phyloP scores from a whole-genome alignment of 2,888 invertebrate genomes.

The Drosophila rellima region DNA sequence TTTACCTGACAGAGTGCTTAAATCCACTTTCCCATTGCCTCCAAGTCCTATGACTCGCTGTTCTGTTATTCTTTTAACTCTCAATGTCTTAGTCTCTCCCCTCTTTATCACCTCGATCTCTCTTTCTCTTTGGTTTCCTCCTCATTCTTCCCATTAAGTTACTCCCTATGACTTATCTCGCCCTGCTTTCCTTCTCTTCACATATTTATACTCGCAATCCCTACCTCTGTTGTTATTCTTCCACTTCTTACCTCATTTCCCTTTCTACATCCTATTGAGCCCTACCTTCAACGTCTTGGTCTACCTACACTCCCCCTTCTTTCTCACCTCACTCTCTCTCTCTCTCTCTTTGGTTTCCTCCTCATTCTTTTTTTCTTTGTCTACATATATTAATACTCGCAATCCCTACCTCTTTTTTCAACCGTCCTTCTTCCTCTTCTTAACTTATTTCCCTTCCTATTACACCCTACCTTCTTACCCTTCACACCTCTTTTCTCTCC shows the following conservation, averaged over 20 bases:
- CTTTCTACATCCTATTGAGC: no score
- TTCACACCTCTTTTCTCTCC: not conserved
- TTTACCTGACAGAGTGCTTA: no score
- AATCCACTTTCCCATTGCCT: not conserved
- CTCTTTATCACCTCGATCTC: not conserved
- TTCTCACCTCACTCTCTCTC: no score
- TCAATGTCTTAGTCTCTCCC: not conserved
- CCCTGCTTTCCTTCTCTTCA: not conserved
- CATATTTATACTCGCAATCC: no score
- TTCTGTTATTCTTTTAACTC: not conserved
- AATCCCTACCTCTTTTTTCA: not conserved
- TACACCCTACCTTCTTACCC: not conserved
- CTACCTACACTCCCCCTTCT: no score
- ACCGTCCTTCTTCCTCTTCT: not conserved
- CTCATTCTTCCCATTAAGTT: not conserved
- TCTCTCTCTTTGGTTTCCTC: no score
- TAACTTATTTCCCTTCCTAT: no score
- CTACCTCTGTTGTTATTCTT: not conserved
- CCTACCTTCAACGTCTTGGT: no score
- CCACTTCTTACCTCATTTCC: no score
- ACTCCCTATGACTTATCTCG: not conserved
- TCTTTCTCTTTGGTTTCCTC: not conserved
- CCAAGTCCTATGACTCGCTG: not conserved
- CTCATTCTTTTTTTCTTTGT: no score
- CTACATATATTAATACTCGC: not conserved